Evolutionary conservation across 2,797 vertebrate genomes (phyloP).

Genomic region (Sternarchorhynchus goeldii): DNA sequence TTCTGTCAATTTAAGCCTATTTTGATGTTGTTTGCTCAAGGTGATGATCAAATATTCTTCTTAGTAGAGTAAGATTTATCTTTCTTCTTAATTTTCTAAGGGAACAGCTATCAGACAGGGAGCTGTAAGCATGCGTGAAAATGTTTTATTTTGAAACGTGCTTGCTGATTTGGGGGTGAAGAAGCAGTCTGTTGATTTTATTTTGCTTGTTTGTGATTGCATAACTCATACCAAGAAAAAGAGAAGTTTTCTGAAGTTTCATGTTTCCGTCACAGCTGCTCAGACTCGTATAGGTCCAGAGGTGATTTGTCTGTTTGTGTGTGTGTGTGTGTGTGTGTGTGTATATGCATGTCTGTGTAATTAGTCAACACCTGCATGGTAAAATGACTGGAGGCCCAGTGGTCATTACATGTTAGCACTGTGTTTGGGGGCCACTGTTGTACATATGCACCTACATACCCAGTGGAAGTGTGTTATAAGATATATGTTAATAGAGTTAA

Average conservation of each 20-base stretch:
- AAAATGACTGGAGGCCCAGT: neutral
- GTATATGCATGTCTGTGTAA: neutral
- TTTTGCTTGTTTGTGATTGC: neutral
- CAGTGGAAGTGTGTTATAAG: neutral
- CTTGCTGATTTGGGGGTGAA: slow-evolving; percentile 6
- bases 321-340: slow-evolving; percentile 1
- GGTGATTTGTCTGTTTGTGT: slow-evolving; percentile 7
- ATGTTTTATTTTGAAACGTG: slow-evolving; percentile 17
- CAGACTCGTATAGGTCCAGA: neutral
- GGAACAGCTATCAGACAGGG: neutral
- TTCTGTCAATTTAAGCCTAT: slow-evolving; percentile 2
- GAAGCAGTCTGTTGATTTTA: slow-evolving; percentile 11
- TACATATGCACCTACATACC: neutral
- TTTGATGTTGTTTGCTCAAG: slow-evolving; percentile 10
- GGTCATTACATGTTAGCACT: slow-evolving; percentile 13
- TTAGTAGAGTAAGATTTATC: neutral
- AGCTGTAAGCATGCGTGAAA: slow-evolving; percentile 11
- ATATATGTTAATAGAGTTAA: too few species aligned
- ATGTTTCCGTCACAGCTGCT: slow-evolving; percentile 14
- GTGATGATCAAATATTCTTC: neutral
- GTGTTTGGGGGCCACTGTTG: neutral
- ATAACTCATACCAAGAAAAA: neutral
- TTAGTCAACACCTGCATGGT: neutral
- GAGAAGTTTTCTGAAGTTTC: too few species aligned
- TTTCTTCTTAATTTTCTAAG: slow-evolving; percentile 4